phyloP scores from a whole-genome alignment of 2,113 vertebrate genomes.

The Pygoscelis antarcticus region DNA sequence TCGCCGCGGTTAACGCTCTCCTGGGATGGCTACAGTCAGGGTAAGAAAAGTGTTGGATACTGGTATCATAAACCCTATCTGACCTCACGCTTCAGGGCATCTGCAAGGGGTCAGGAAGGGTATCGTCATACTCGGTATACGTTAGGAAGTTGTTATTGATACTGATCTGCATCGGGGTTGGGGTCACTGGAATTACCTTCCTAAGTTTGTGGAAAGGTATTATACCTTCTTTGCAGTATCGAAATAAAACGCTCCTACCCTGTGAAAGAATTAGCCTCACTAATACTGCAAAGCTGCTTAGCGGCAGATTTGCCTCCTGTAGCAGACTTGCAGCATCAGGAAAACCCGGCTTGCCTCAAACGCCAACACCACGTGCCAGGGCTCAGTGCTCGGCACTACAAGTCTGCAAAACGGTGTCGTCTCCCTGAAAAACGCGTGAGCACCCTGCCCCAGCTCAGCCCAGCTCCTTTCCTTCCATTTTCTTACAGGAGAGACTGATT shows the following conservation, averaged over 20 bases:
- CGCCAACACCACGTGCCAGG: background rate
- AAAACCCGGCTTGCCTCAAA: rapidly evolving
- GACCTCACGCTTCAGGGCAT: too few relatives aligned
- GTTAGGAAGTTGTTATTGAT: background rate
- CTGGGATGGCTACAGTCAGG: background rate
- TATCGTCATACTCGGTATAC: rapidly evolving
- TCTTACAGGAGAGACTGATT: background rate
- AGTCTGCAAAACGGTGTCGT: background rate
- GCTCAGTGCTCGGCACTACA: background rate
- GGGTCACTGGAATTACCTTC: background rate
- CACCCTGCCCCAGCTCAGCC: background rate
- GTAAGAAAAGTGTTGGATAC: background rate
- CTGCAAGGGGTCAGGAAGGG: background rate
- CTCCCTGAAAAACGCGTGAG: rapidly evolving
- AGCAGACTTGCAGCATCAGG: background rate
- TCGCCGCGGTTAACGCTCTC: background rate
- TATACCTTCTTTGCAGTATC: background rate
- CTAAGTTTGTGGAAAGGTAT: background rate
- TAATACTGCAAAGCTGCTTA: background rate
- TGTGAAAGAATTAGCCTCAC: background rate
- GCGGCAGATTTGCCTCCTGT: background rate
- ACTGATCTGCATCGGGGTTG: background rate
- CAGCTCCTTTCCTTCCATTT: background rate
- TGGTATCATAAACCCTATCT: background rate
- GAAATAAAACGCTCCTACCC: background rate